A percentile compares a stretch with the other conserved stretches of the same genome.
phyloP scores from a whole-genome alignment of 2,797 vertebrate species.

The Aplochiton taeniatus region DNA sequence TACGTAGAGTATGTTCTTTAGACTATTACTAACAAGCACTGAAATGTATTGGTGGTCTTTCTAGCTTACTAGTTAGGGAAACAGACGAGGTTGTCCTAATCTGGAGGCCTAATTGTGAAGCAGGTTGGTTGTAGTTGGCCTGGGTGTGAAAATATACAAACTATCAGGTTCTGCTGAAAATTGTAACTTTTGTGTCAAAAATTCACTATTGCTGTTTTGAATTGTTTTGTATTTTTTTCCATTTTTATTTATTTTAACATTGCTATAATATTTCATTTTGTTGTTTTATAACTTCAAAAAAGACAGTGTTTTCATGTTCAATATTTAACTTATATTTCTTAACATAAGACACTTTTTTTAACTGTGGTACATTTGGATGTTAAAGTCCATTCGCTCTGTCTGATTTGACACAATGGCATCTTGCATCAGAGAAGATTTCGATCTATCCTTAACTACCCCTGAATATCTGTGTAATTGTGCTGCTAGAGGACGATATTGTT shows the following conservation, averaged over 20 bases:
- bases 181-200: conserved; percentile 41
- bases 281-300: conserved; percentile 34
- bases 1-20: conserved; percentile 11
- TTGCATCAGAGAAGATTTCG: conserved; percentile 63
- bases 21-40: conserved; percentile 35
- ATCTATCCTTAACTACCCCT: conserved; percentile 72
- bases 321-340: conserved; percentile 26
- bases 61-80: too few relatives aligned
- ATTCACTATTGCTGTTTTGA: conserved; percentile 35
- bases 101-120: too few relatives aligned
- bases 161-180: conserved; percentile 38
- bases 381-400: conserved; percentile 61
- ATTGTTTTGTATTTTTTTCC: conserved; percentile 39
- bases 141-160: too few relatives aligned
- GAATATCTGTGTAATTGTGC: conserved; percentile 75
- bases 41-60: conserved; percentile 14
- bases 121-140: too few relatives aligned
- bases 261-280: conserved; percentile 25
- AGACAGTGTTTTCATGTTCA: conserved; percentile 29
- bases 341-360: conserved; percentile 32
- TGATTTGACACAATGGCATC: conserved; percentile 68
- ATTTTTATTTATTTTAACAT: conserved; percentile 52
- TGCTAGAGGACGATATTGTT: conserved; percentile 73
- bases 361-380: conserved; percentile 60
- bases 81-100: too few relatives aligned